Evolutionary conservation across 2,888 invertebrate genomes (phyloP), one percentile per base, ranked within the genome.

Genomic region (Euplagia quadripunctaria): DNA sequence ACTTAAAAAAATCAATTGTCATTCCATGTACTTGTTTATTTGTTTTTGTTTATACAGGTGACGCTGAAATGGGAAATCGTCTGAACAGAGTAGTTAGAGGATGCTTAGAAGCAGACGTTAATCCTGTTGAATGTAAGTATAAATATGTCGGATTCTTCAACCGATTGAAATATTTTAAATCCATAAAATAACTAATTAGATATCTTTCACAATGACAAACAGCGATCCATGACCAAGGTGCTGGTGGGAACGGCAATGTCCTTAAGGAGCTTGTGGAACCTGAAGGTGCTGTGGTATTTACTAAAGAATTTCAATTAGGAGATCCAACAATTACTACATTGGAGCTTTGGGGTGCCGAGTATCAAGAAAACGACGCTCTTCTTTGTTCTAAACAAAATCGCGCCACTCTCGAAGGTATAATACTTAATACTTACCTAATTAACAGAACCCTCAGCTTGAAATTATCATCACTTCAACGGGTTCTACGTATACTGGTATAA

Each of bases 11-110:
- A 55, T 4, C 9, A 46, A 14, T 51, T 12, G 12, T 51, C 16
- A 16, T 51, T 20, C 2, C 58, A 5, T 4, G 4, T 7, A 31
- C 1, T 11, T 12, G 1, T 4, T 11, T 42, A 42, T n/a, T 9
- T 7, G 42, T 8, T 52, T 43, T 63, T n/a, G 16, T 67, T 61
- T 42, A 49, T 77, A 55, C 79, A 96, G 96, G 98, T 68, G 99
- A 99, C 94, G 98, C 99, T 4, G 99, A 99, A 96, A 99, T 99
- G 99, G 99, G 99, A 83, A 99, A 99, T 90, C 99, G 99, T 92
- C 93, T 99, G 55, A 99, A 99, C 92, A 96, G 99, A 76, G 97
- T 99, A 4, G 98, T 99, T 0, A 96, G 99, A 79, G 98, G 98
- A 0, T 99, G 99, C 87, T 96, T 98, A 52, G 99, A 99, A 94